phyloP scores from a whole-genome alignment of 2,113 vertebrate species.

The Syngnathus scovelli region DNA sequence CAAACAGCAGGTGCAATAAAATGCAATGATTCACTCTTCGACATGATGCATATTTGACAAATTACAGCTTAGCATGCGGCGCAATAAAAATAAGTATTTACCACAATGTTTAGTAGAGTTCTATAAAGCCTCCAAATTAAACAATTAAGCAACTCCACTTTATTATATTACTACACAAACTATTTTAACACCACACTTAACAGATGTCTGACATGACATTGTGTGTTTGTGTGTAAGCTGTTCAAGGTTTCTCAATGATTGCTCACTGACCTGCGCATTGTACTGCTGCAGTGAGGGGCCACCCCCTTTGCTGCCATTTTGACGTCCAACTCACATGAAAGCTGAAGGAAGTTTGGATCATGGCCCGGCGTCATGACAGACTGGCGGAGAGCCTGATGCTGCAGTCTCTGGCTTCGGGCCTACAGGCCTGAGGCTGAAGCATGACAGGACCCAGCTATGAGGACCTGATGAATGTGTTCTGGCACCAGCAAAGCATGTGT shows the following conservation, averaged over 20 bases:
- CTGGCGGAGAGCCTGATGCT: slow-evolving; percentile 84
- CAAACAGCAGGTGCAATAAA: slow-evolving; percentile 46
- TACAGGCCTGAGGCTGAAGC: slow-evolving; percentile 73
- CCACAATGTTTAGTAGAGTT: slow-evolving; percentile 85
- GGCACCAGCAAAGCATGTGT: slow-evolving; percentile 62
- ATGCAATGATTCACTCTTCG: slow-evolving; percentile 43
- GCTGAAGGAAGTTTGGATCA: slow-evolving; percentile 84
- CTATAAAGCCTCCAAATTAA: slow-evolving; percentile 84
- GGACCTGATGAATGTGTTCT: slow-evolving; percentile 83
- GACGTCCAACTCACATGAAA: slow-evolving; percentile 89
- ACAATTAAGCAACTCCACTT: slow-evolving; percentile 79
- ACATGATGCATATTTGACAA: slow-evolving; percentile 56
- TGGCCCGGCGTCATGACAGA: slow-evolving; percentile 86
- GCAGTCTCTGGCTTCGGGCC: slow-evolving; percentile 83
- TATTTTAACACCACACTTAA: slow-evolving; percentile 69
- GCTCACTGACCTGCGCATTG: slow-evolving; percentile 72
- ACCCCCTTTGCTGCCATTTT: slow-evolving; percentile 86
- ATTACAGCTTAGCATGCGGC: slow-evolving; percentile 52
- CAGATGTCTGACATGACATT: slow-evolving; percentile 4
- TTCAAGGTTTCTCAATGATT: slow-evolving; percentile 37
- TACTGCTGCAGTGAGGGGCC: slow-evolving; percentile 80
- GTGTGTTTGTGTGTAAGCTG: slow-evolving; percentile 14
- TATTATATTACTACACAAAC: slow-evolving; percentile 80
- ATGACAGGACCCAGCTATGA: slow-evolving; percentile 80
- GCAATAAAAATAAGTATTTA: slow-evolving; percentile 78